Base-by-base conservation (phyloP, 2,888 invertebrate species). In the Shargacucullia verbasci region DNA sequence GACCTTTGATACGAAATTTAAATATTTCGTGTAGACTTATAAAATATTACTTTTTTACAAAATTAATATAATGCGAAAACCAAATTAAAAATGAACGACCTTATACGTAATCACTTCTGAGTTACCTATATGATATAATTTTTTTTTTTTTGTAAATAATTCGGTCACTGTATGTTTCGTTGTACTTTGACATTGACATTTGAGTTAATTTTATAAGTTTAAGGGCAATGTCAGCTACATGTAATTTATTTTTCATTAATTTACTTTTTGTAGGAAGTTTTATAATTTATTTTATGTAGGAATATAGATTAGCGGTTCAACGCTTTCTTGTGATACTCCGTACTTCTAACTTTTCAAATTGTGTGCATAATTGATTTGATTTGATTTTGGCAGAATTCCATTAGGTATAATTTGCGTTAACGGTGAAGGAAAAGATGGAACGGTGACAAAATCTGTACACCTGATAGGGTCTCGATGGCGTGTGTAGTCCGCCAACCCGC, bases 171-270 rank as follows among this genome's bases (percentile, higher is more conserved):
- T 11, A 49, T 52, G 29, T 56, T 58, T 40, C 13, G 25, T 48
- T 38, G 40, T 58, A 33, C 38, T 56, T 56, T 58, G 59, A 67
- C 76, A 61, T 72, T 73, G 73, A 55, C 73, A 73, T 76, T 72
- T 67, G 6, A 13, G 13, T 53, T 43, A 1, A 46, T 71, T 57
- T 59, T 34, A 33, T 71, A 76, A 75, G 58, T 63, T 59, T 75
- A 67, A 75, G 72, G 76, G 54, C 68, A 59, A 37, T 59, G 71
- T 25, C 67, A 58, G 50, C 27, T 43, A 43, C 15, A 14, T 57
- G 40, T 45, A 67, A 73, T 73, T 72, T 76, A 72, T 54, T 55
- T 44, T 60, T 53, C 46, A 72, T 67, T 72, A 76, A 58, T 75
- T 45, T 52, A 59, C 62, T 56, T 62, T 56, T 45, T 31, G 34